Evolutionary conservation across 2,888 invertebrate species (phyloP).

Genomic region (Eilema caniola): DNA sequence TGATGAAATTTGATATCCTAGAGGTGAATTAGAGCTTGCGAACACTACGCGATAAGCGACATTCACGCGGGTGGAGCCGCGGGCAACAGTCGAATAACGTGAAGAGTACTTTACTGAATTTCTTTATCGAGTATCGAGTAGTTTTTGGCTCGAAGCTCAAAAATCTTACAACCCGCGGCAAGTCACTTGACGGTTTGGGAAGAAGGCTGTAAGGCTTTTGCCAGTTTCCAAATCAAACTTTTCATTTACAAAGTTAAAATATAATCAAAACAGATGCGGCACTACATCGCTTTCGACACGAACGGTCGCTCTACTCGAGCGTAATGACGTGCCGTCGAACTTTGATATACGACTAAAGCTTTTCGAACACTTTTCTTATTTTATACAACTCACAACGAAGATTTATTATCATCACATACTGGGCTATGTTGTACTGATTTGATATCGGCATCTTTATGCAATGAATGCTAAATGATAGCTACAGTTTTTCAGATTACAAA

Average conservation of each 20-base stretch:
- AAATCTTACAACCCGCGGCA: background rate
- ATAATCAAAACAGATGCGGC: background rate
- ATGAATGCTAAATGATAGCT: background rate
- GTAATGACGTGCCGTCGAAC: background rate
- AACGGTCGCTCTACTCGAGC: background rate
- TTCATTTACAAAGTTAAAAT: background rate
- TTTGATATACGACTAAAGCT: background rate
- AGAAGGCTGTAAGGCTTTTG: background rate
- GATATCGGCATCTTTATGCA: background rate
- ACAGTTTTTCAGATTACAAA: background rate
- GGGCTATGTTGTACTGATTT: background rate
- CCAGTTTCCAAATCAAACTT: background rate
- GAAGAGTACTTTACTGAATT: background rate
- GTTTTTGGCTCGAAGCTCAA: background rate
- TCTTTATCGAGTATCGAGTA: background rate
- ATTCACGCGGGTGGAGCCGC: too few relatives aligned
- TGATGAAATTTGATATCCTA: too few relatives aligned
- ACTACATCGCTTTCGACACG: background rate
- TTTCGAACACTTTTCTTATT: background rate
- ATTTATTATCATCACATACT: background rate
- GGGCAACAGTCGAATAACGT: background rate
- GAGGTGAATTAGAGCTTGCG: too few relatives aligned
- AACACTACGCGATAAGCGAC: too few relatives aligned
- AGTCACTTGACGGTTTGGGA: background rate
- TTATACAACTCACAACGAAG: constrained; percentile 1